Evolutionary conservation across 2,888 invertebrate genomes (phyloP).

Genomic region (Orchesella flavescens): DNA sequence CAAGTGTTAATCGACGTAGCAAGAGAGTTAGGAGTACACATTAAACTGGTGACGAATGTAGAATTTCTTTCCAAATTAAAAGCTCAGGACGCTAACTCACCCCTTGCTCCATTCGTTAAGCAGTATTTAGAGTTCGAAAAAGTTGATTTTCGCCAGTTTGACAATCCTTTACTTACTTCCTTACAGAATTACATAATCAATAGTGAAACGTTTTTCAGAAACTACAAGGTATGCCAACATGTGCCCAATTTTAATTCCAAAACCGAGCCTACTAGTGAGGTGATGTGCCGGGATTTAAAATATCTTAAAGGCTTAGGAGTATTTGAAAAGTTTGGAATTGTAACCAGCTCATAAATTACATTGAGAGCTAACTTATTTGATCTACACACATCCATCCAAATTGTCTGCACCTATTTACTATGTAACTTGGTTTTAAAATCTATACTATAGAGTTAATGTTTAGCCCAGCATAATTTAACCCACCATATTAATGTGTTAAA

Average conservation of each 20-base stretch:
- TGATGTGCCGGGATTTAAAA: conserved; percentile 19
- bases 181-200: conserved; percentile 3
- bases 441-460: too few species aligned
- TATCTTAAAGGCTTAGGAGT: conserved; percentile 26
- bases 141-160: background rate
- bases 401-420: too few species aligned
- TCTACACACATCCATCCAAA: too few species aligned
- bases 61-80: conserved; percentile 19
- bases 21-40: conserved; percentile 19
- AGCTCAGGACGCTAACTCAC: conserved; percentile 5
- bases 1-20: conserved; percentile 34
- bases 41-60: background rate
- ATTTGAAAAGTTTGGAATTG: conserved; percentile 46
- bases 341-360: too few species aligned
- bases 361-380: too few species aligned
- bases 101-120: conserved; percentile 5
- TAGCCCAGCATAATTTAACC: too few species aligned
- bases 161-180: background rate
- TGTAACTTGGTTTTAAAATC: too few species aligned
- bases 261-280: background rate
- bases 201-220: background rate
- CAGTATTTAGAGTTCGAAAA: background rate
- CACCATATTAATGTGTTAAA: too few species aligned
- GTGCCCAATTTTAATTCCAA: background rate
- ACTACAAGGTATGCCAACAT: background rate